phyloP scores from a whole-genome alignment of 1,140 invertebrate species.

The Planococcus citri region DNA sequence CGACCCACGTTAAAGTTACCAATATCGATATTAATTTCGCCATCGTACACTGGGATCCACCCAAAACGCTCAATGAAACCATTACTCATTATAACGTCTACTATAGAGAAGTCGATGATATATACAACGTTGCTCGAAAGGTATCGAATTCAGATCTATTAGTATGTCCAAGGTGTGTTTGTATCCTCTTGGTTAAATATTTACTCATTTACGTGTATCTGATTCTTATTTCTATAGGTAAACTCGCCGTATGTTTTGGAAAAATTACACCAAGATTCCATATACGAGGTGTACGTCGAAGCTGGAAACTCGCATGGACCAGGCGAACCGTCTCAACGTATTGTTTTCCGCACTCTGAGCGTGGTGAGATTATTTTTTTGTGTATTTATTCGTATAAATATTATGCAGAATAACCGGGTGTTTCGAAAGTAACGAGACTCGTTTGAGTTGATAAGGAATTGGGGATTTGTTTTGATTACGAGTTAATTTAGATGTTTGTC shows the following conservation, averaged over 20 bases:
- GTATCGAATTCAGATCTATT: no score
- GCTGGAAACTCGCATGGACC: constrained; percentile 67
- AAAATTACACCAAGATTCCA: constrained; percentile 51
- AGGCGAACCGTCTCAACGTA: constrained; percentile 54
- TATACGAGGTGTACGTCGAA: constrained; percentile 69
- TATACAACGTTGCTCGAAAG: constrained; percentile 22
- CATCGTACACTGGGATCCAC: constrained; percentile 63
- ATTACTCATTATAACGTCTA: constrained; percentile 28
- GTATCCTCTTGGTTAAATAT: no score
- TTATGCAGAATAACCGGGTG: no score
- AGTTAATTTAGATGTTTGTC: no score
- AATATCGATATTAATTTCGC: constrained; percentile 60
- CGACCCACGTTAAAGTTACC: constrained; percentile 49
- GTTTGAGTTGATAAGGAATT: no score
- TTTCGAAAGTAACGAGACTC: no score
- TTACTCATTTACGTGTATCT: no score
- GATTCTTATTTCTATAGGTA: constrained; percentile 36
- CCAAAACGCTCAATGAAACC: constrained; percentile 52
- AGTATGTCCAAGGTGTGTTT: no score
- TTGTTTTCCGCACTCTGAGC: constrained; percentile 58
- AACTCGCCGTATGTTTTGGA: constrained; percentile 61
- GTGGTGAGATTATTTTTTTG: constrained; percentile 35
- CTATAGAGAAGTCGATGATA: constrained; percentile 23
- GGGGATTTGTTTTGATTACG: no score
- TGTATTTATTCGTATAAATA: background rate